A percentile compares a stretch with the other conserved stretches of the same genome.
Evolutionary conservation across 2,888 invertebrate genomes (phyloP).

Genomic region (Steinernema hermaphroditum): DNA sequence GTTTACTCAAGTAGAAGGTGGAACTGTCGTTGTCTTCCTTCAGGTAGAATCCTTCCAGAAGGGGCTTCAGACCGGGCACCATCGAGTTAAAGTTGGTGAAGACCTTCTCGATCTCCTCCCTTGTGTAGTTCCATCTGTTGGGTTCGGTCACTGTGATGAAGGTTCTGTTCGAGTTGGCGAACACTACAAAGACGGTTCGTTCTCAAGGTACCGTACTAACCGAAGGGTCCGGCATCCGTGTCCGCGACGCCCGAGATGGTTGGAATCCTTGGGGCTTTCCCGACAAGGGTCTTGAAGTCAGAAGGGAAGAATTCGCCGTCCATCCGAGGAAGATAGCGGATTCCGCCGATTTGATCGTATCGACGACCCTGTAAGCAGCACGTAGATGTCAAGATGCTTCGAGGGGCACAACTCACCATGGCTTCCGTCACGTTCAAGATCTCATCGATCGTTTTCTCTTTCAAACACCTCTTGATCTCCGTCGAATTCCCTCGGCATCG

Average conservation of each 20-base stretch:
- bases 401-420: not conserved
- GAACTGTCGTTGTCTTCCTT: not conserved
- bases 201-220: not conserved
- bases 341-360: not conserved
- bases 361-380: no score
- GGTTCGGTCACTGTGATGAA: not conserved
- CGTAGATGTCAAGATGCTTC: no score
- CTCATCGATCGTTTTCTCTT: not conserved
- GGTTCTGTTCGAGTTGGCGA: not conserved
- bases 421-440: not conserved
- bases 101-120: not conserved
- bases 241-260: conserved; percentile 41
- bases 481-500: not conserved
- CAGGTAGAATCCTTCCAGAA: not conserved
- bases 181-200: not conserved
- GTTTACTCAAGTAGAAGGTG: conserved; percentile 5
- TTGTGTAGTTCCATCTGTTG: not conserved
- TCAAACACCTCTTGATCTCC: not conserved
- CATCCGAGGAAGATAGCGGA: conserved; percentile 35
- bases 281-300: conserved; percentile 35
- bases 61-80: not conserved
- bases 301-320: conserved; percentile 44
- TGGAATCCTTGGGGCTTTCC: conserved; percentile 41
- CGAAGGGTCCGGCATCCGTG: conserved; percentile 33
- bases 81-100: not conserved